Evolutionary conservation across 2,113 vertebrate species (phyloP), one percentile per base, ranked within the genome.

Genomic region (Heterocephalus glaber): DNA sequence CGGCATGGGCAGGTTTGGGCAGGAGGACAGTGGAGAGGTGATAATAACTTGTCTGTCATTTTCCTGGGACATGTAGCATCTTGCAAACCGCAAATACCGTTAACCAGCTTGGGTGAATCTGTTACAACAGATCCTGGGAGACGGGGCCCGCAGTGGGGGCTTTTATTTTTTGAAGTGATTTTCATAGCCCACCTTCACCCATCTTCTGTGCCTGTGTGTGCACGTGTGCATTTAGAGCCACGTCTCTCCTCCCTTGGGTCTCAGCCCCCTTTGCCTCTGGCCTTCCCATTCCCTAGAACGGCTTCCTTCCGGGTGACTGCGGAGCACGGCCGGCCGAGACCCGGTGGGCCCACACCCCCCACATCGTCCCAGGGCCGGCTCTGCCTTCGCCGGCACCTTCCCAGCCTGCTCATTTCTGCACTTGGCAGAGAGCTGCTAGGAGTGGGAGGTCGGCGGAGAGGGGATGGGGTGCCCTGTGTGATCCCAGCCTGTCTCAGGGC

Each of bases 21-120:
- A 99, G 98, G 99, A 98, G 98, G 96, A 2, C 95, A 86, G 97
- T 79, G 90, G 96, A 98, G 98, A 98, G 98, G 99, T 99, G 99
- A 99, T 99, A 99, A 99, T 99, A 99, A 99, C 96, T 98, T 99
- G 99, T 99, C 99, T 99, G 99, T 99, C 99, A 99, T 99, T 99
- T 98, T 98, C 96, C 98, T 86, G 93, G 95, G 98, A 97, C 99
- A 98, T 98, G 99, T 98, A 99, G 97, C 97, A 98, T 99, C 99
- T 99, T 99, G 99, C 98, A 99, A 98, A 97, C 98, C 97, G 98
- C 98, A 99, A 99, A 99, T 99, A 99, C 98, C 98, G 98, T 99
- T 99, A 99, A 99, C 99, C 99, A 98, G 98, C 98, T 98, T 90
- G 98, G 98, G 93, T 90, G 98, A 99, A 99, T 99, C 98, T 98